Evolutionary conservation across 1,140 invertebrate species (phyloP), one percentile per base, ranked within the genome.

Genomic region (Magallana gigas): DNA sequence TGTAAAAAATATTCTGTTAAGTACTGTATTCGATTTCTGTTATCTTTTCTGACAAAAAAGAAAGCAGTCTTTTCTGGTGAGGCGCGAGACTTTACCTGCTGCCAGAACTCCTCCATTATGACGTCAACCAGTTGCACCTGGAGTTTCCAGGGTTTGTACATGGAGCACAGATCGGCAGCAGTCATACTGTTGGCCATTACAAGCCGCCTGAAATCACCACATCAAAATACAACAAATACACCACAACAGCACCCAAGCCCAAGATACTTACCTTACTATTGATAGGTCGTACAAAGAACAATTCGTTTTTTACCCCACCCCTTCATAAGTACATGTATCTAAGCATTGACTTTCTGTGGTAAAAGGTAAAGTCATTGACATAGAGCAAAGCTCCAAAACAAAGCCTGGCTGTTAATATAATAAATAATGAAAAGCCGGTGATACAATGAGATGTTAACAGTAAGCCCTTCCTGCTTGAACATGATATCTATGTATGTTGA

Each of bases 51-150:
- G 36, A 48, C 36, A 5, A 48, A 48, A 48, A 5, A 48, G 36
- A 48, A 48, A 48, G 36, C 36, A 48, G 36, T 48, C 36, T 48
- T 48, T 5, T 48, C 5, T 48, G 36, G 36, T 48, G 36, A 48
- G 36, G 36, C 36, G 36, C 36, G 11, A 86, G 58, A 57, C 57
- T 60, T 89, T 91, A 93, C 93, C 93, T 97, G 97, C 90, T 97
- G 96, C 94, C 97, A 98, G 93, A 98, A 98, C 92, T 98, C 97
- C 92, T 98, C 97, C 95, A 97, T 97, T 87, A 98, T 98, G 11
- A 97, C 96, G 94, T 96, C 96, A 0, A 97, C 97, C 1, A 97
- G 97, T 93, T 97, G 96, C 2, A 96, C 96, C 94, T 98, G 97
- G 8, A 97, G 95, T 48, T 97, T 95, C 97, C 97, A 98, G 1